A percentile compares a stretch with the other conserved stretches of the same genome.
phyloP scores from a whole-genome alignment of 2,113 vertebrate genomes.

The Pteronura brasiliensis region DNA sequence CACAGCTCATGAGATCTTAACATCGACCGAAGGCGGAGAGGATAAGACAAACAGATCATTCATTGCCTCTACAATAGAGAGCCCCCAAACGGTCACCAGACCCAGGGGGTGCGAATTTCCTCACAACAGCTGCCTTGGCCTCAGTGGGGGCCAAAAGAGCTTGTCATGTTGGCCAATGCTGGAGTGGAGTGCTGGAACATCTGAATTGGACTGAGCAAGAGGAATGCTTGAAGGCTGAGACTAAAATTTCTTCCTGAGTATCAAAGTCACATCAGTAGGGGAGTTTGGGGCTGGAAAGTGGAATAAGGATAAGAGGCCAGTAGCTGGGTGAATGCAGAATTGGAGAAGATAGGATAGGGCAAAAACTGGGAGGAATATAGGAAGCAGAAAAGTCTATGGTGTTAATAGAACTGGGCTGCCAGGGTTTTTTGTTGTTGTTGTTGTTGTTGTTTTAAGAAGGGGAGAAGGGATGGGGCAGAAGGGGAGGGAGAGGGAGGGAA shows the following conservation, averaged over 20 bases:
- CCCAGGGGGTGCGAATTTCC: not conserved
- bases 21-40: not conserved
- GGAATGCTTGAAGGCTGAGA: not conserved
- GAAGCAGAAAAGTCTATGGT: not conserved
- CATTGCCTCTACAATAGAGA: not conserved
- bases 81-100: not conserved
- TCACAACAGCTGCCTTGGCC: not conserved
- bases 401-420: not conserved
- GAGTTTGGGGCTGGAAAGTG: not conserved
- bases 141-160: not conserved
- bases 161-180: not conserved
- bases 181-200: not conserved
- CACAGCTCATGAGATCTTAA: not conserved
- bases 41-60: not conserved
- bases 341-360: not conserved
- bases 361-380: not conserved
- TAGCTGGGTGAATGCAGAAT: not conserved
- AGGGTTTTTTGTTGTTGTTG: no score
- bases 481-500: not conserved
- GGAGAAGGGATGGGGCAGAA: not conserved
- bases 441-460: no score
- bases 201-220: not conserved
- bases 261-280: not conserved
- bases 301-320: not conserved
- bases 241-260: not conserved